These are phyloP conservation scores for Acholoe squamosa DNA, from an alignment of 2,888 invertebrate genomes.

Conservation along the genomic window DNA sequence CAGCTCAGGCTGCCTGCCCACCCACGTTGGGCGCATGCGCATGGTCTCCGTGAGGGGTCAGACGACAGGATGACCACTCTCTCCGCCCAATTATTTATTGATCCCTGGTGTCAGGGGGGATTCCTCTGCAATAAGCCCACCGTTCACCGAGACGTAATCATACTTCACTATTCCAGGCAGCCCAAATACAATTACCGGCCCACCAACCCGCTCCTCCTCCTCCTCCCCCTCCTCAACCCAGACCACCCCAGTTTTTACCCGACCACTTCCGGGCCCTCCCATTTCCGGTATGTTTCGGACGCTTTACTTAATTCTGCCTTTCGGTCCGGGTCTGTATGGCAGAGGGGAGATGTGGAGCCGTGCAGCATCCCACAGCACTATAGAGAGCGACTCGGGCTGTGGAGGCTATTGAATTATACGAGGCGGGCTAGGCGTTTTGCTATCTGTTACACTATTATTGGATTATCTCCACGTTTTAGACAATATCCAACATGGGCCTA, in stretches of 20 bases:
- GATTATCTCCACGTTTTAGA: constrained; percentile 44
- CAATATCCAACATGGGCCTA: constrained; percentile 29
- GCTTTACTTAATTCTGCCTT: constrained; percentile 33
- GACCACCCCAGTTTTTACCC: neutral
- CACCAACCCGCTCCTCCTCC: neutral
- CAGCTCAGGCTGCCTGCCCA: neutral
- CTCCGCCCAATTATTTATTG: constrained; percentile 34
- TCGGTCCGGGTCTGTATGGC: neutral
- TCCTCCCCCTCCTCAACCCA: too few species aligned
- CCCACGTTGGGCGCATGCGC: neutral
- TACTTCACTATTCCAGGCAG: neutral
- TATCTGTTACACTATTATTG: constrained; percentile 41
- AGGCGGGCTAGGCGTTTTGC: constrained; percentile 32
- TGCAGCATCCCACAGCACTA: neutral
- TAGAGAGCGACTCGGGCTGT: neutral
- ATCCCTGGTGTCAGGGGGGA: constrained; percentile 8
- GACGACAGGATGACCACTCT: constrained; percentile 10
- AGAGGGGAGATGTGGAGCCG: neutral
- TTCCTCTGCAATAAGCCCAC: constrained; percentile 22
- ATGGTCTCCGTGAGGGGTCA: neutral
- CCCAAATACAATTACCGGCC: constrained; percentile 25
- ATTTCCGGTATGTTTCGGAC: constrained; percentile 25
- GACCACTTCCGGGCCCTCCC: constrained; percentile 8
- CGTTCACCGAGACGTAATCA: constrained; percentile 38
- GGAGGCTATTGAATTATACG: constrained; percentile 21